Evolutionary conservation across 2,797 vertebrate genomes (phyloP).

Genomic region (Lindbergichthys nudifrons): DNA sequence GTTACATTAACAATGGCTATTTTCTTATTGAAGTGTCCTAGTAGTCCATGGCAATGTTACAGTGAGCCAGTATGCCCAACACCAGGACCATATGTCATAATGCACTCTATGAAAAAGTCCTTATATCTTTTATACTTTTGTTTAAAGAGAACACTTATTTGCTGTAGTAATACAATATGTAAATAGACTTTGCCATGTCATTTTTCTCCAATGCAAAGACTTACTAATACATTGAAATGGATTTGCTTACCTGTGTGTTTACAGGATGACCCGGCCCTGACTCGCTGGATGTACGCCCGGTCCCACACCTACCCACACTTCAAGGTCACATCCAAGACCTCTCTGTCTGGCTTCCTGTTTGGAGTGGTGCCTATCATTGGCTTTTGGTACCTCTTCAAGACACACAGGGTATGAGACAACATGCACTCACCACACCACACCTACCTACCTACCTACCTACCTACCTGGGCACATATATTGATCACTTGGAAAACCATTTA

Average conservation of each 20-base stretch:
- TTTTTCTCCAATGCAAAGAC: neutral
- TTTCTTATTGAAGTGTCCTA: too few relatives aligned
- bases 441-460: too few relatives aligned
- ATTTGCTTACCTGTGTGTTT: slow-evolving; percentile 21
- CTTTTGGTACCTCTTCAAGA: slow-evolving; percentile 84
- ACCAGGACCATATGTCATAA: neutral
- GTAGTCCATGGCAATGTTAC: too few relatives aligned
- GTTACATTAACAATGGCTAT: too few relatives aligned
- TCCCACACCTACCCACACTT: slow-evolving; percentile 85
- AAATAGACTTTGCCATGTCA: neutral
- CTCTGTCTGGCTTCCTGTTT: slow-evolving; percentile 81
- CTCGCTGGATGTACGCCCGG: slow-evolving; percentile 88
- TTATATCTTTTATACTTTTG: neutral
- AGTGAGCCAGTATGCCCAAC: neutral
- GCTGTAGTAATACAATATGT: neutral
- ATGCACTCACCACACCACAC: neutral
- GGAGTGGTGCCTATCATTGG: slow-evolving; percentile 85
- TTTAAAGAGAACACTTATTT: neutral
- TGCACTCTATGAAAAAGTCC: neutral
- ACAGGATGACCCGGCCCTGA: slow-evolving; percentile 92
- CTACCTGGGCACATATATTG: neutral
- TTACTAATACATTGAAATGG: slow-evolving; percentile 5
- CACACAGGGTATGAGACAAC: slow-evolving; percentile 85
- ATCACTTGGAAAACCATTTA: neutral
- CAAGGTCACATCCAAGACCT: slow-evolving; percentile 86